phyloP scores from a whole-genome alignment of 2,888 invertebrate genomes.

The Oxyteleia sp. region DNA sequence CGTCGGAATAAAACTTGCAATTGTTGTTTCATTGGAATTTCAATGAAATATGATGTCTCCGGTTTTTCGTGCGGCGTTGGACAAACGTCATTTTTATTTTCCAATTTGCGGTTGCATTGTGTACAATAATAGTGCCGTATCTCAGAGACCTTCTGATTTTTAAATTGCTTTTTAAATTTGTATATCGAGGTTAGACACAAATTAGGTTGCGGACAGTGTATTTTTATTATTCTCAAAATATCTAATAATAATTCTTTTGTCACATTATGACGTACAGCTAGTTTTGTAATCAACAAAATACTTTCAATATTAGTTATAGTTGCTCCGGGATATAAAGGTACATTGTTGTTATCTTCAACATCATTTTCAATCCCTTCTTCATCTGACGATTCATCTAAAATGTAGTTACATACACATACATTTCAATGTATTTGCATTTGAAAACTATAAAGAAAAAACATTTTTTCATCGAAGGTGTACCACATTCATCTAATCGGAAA shows the following conservation, averaged over 20 bases:
- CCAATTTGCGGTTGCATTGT: slow-evolving; percentile 18
- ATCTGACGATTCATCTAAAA: too few species aligned
- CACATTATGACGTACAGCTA: slow-evolving; percentile 23
- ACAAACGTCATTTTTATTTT: slow-evolving; percentile 14
- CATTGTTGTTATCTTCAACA: neutral
- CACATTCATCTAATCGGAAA: too few species aligned
- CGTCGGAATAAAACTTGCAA: slow-evolving; percentile 21
- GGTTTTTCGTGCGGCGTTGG: neutral
- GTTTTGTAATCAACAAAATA: slow-evolving; percentile 38
- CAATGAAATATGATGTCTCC: slow-evolving; percentile 45
- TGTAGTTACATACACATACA: too few species aligned
- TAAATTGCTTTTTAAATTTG: slow-evolving; percentile 46
- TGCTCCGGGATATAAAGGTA: slow-evolving; percentile 46
- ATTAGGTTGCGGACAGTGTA: slow-evolving; percentile 42
- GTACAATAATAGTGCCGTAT: slow-evolving; percentile 38
- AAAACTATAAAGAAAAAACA: too few species aligned
- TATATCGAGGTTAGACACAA: slow-evolving; percentile 44
- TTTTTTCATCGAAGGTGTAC: too few species aligned
- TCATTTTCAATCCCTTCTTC: neutral
- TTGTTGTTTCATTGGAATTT: slow-evolving; percentile 44
- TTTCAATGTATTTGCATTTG: too few species aligned
- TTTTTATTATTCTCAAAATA: slow-evolving; percentile 39
- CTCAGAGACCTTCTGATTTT: neutral
- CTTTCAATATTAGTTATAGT: slow-evolving; percentile 35
- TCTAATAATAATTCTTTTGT: slow-evolving; percentile 28